Evolutionary conservation across 1,140 invertebrate species (phyloP), one percentile per base, ranked within the genome.

Genomic region (Lithobius niger): DNA sequence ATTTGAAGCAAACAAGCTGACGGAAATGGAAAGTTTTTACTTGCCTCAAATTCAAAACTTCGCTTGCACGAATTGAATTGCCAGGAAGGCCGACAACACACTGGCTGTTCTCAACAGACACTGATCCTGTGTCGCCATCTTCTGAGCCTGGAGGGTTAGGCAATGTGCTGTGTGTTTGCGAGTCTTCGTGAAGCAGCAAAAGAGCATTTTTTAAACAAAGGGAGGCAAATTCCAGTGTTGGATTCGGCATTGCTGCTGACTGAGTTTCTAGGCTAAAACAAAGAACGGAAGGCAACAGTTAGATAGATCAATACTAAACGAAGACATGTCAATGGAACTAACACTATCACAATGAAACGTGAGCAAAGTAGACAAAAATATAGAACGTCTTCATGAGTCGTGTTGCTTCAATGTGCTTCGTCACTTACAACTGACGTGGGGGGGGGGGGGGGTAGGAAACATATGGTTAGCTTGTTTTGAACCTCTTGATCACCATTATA

Each of bases 161-260:
- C 45, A 25, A 21, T 16, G 31, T 28, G 22, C 4, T 18, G 36
- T 25, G 15, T 54, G 42, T 42, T 51, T 52, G 22, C 47, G 21
- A n/a, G 40, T 53, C 28, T 21, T 52, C 27, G 10, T 3, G 50
- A 19, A 82, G 61, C 47, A 88, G 66, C 45, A 78, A 75, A 15
- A 87, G 69, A 16, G 90, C 88, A 75, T 94, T 96, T 60, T 83
- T 80, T 43, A 96, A 66, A 70, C 90, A 95, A 3, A 94, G 66
- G 13, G 82, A 80, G 13, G 84, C 89, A 76, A 95, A 96, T 69
- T 93, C 87, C 45, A 96, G 69, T n/a, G 84, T 88, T 2, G 88
- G 76, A 42, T 86, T 81, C 45, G 89, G 89, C 56, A 91, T 84
- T 1, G 86, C 85, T 65, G 80, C 83, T 0, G 82, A 84, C 62